Evolutionary conservation across 2,797 vertebrate genomes (phyloP), one percentile per base, ranked within the genome.

Genomic region (Danio aesculapii): DNA sequence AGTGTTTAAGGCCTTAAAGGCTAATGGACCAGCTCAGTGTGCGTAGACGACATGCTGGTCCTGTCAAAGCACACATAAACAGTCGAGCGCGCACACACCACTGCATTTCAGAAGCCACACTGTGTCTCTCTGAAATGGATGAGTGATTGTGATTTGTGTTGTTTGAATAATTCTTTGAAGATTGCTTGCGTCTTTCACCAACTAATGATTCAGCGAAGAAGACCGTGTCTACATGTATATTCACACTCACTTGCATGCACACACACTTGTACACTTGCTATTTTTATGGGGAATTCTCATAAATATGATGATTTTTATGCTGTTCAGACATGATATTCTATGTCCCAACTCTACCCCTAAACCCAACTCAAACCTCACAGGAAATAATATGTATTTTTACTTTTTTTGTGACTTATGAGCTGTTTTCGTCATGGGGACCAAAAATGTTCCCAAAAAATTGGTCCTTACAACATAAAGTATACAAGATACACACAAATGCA

Each of bases 1-100:
- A 81, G 83, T 72, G 61, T 72, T 76, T 64, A 57, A 69, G 71
- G 39, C 64, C 66, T 71, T 43, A 58, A 21, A 75, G 78, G 59
- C 83, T 84, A 86, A 86, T 86, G 72, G 78, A 81, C 64, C 72
- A 70, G 61, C 53, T 46, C 74, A 82, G 85, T 83, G 85, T 81
- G 77, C 47, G n/a, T 4, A 49, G 44, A 77, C 75, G 12, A 21
- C 83, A 83, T 59, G 81, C 81, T 84, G 81, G 52, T 86, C 55
- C 57, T 81, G 62, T 83, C 17, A 68, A 66, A 77, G 62, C 64
- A 76, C 58, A 68, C 71, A 70, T 17, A 57, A 73, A 79, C 50
- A 55, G 50, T 66, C 64, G 75, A 78, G 58, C 21, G 53, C 39
- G 41, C 44, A 81, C 61, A 83, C 57, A 63, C 69, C 17, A 46